These are phyloP conservation scores for Tachuris rubrigastra DNA, from an alignment of 2,113 vertebrate genomes.

Conservation along the genomic window DNA sequence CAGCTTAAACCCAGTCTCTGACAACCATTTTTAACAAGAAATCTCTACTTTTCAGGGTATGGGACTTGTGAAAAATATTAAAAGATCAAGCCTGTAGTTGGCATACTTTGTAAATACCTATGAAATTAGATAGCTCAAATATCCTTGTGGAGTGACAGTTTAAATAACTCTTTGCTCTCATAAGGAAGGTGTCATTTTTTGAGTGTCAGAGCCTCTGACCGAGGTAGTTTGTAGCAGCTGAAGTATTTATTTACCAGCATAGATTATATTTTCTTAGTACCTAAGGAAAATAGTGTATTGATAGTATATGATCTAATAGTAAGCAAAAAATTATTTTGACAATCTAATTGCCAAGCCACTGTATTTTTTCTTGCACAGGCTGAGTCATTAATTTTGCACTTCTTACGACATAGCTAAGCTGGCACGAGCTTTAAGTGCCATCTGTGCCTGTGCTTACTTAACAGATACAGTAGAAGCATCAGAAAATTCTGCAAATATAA, in stretches of 20 bases:
- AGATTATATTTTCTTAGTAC: too few relatives aligned
- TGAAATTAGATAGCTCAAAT: not conserved
- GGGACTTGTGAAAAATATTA: not conserved
- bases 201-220: not conserved
- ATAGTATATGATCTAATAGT: not conserved
- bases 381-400: not conserved
- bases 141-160: not conserved
- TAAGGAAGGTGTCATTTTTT: not conserved
- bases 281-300: not conserved
- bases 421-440: not conserved
- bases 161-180: not conserved
- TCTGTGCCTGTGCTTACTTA: not conserved
- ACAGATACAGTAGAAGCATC: not conserved
- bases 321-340: not conserved
- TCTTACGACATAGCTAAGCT: not conserved
- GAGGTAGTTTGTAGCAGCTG: not conserved
- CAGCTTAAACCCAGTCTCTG: constrained; percentile 50
- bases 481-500: not conserved
- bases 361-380: not conserved
- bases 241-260: not conserved
- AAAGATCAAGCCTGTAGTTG: not conserved
- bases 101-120: not conserved
- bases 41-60: constrained; percentile 31
- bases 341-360: not conserved
- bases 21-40: constrained; percentile 66